Base-by-base conservation (phyloP, 2,888 invertebrate species). In the Kryphioiulus occultus region DNA sequence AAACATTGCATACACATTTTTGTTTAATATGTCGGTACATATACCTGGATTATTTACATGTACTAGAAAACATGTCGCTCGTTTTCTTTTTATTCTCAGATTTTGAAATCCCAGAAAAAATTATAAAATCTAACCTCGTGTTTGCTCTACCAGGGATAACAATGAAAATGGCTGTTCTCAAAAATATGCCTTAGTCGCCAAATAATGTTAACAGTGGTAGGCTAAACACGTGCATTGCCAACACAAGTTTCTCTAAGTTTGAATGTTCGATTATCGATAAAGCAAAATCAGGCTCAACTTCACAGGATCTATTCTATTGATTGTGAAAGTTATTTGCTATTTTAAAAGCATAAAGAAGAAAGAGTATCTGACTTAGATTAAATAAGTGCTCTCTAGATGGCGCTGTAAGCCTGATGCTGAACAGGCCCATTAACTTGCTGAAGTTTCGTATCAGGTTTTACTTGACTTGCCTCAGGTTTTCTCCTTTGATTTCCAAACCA, bases 401-500 rank as follows among this genome's bases (percentile, higher is more conserved):
- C 78, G 78, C 78, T 78, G 30, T 30, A 78, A 78, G 30, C 30
- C 78, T 30, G 15, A 30, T 26, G 30, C 78, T 78, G 78, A 78
- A 78, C 78, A 78, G 78, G 78, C 30, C 78, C 30, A 78, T 78
- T 78, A 78, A 78, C 78, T 30, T 30, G 15, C 4, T 30, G 78
- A 78, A 78, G 30, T 78, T 78, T 78, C 30, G 30, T 78, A 78
- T 30, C 78, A 78, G 78, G 78, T 78, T 78, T 26, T 78, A 78
- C 78, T 26, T 78, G 30, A 78, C 78, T 78, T 78, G 78, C 78
- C 78, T 78, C 26, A 30, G 78, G 78, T 78, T 78, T 78, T 78
- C 78, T 78, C 30, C 78, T 78, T 78, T 78, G 78, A 78, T 78
- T 78, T 78, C 30, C 78, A 30, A 78, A 78, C 78, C 78, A 78